phyloP scores from a whole-genome alignment of 2,797 vertebrate species.

The Tapirus indicus region DNA sequence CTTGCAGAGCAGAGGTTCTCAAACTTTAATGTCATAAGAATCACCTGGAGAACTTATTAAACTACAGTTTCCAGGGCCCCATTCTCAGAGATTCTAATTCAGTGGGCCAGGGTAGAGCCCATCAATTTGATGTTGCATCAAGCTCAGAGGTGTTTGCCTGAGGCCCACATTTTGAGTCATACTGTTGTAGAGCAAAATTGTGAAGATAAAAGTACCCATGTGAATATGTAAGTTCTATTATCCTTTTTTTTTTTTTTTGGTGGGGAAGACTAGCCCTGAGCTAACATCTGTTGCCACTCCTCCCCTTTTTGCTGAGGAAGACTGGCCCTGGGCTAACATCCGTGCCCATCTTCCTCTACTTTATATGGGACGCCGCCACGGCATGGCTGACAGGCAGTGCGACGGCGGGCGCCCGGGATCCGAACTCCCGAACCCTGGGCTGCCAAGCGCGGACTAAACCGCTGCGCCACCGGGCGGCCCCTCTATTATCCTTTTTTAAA shows the following conservation, averaged over 20 bases:
- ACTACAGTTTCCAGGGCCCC: neutral
- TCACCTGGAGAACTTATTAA: neutral
- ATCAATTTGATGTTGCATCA: neutral
- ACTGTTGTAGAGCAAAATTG: neutral
- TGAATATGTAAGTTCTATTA: neutral
- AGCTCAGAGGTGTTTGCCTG: neutral
- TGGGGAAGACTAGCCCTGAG: no score
- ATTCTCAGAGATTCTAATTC: conserved; percentile 15
- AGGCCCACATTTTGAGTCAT: neutral
- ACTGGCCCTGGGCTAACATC: no score
- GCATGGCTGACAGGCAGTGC: no score
- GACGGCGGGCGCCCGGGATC: no score
- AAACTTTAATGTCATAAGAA: neutral
- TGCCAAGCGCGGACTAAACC: no score
- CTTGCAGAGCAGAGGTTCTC: neutral
- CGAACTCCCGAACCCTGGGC: no score
- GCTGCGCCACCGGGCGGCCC: no score
- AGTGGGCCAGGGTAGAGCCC: neutral
- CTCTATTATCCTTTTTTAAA: conserved; percentile 5
- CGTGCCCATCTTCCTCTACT: no score
- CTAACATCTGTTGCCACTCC: no score
- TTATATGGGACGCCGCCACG: no score
- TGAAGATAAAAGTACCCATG: conserved; percentile 26
- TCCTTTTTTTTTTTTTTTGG: no score
- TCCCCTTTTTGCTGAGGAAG: no score